Percentiles rank a stretch among this genome's conserved stretches.
phyloP scores from a whole-genome alignment of 2,797 vertebrate species.

The Thamnophis elegans region DNA sequence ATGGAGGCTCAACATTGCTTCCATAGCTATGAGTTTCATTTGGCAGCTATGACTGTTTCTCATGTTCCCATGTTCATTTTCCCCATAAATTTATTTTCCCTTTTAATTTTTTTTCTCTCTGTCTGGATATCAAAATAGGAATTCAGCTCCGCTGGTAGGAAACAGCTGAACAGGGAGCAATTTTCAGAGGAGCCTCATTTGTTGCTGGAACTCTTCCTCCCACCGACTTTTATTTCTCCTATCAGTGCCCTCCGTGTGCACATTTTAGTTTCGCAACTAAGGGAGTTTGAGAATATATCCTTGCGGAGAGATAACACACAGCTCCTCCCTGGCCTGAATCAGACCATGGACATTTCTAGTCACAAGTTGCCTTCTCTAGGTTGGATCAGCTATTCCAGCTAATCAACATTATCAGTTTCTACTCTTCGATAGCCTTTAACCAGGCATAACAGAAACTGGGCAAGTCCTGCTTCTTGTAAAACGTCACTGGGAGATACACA shows the following conservation, averaged over 20 bases:
- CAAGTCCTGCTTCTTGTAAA: neutral
- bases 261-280: neutral
- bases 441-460: neutral
- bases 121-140: neutral
- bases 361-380: neutral
- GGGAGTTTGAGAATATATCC: neutral
- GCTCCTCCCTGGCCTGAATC: neutral
- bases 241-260: too few relatives aligned
- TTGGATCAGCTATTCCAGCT: neutral
- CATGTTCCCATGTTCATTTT: neutral
- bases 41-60: too few relatives aligned
- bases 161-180: neutral
- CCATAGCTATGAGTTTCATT: too few relatives aligned
- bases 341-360: neutral
- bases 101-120: neutral
- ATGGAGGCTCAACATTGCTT: too few relatives aligned
- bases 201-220: neutral
- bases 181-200: neutral
- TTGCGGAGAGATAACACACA: neutral
- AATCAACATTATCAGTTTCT: neutral
- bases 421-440: neutral
- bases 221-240: neutral
- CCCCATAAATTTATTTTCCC: too few relatives aligned
- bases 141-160: neutral
- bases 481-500: neutral